Conservation (phyloP, 2,113 vertebrate genomes). For the Hippolais icterina region DNA sequence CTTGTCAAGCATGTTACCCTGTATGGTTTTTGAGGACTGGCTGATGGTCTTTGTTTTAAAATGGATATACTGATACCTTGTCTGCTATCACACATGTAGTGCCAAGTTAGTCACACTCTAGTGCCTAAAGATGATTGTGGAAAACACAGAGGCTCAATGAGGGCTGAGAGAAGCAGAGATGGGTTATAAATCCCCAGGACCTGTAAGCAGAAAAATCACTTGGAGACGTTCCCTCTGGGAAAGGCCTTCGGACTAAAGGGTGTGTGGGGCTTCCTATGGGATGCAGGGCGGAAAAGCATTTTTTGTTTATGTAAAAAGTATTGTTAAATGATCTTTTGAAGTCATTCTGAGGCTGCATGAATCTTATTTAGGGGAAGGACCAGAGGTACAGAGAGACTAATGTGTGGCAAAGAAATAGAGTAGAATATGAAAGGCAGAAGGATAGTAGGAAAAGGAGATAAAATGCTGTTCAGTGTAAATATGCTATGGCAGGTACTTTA, state of each 20-base stretch:
- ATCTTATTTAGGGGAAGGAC: neutral
- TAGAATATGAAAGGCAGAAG: neutral
- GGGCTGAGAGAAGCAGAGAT: neutral
- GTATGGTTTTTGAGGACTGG: neutral
- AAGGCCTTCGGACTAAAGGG: neutral
- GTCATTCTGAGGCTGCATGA: neutral
- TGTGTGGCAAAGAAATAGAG: accelerated
- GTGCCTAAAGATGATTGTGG: neutral
- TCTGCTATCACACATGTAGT: neutral
- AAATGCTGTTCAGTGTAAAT: neutral
- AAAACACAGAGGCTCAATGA: neutral
- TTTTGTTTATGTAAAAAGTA: neutral
- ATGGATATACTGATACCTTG: neutral
- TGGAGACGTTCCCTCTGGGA: neutral
- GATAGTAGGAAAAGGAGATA: neutral
- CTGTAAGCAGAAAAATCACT: neutral
- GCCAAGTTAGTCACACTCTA: neutral
- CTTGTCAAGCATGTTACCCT: neutral
- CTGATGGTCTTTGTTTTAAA: neutral
- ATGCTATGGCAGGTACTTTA: neutral
- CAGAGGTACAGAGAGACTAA: neutral
- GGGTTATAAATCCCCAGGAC: neutral
- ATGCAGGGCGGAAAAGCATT: neutral
- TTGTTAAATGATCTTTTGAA: neutral
- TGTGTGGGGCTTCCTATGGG: accelerated